Conservation (phyloP, 1,140 invertebrate species). For the Aplysia californica region DNA sequence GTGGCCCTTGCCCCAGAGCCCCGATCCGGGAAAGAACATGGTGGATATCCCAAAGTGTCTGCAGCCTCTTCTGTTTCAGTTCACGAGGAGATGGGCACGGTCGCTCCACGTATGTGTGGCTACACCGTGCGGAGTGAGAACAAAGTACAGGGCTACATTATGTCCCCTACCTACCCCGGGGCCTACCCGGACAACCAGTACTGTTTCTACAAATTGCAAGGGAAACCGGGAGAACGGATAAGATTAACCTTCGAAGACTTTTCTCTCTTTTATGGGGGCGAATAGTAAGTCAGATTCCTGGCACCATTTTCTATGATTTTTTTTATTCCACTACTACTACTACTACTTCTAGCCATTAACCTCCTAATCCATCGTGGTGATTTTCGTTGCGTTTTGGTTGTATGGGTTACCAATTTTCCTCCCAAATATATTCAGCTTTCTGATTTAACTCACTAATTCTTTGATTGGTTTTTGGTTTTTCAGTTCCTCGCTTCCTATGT, state of each 20-base stretch:
- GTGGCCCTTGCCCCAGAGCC: neutral
- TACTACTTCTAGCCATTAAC: no score
- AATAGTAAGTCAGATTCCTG: slow-evolving; percentile 81
- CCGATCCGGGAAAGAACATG: neutral
- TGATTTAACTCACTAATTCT: no score
- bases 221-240: slow-evolving; percentile 89
- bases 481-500: no score
- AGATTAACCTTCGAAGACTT: slow-evolving; percentile 98
- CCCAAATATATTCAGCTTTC: no score
- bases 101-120: slow-evolving; percentile 71
- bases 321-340: neutral
- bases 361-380: no score
- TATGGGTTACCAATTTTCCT: no score
- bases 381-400: no score
- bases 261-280: slow-evolving; percentile 97
- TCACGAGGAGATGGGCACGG: slow-evolving; percentile 87
- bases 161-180: slow-evolving; percentile 98
- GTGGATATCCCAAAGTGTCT: slow-evolving; percentile 35
- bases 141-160: slow-evolving; percentile 81
- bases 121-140: slow-evolving; percentile 63
- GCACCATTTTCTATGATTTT: neutral
- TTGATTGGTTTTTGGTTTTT: no score
- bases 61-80: slow-evolving; percentile 65
- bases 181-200: slow-evolving; percentile 96
- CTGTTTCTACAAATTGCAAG: slow-evolving; percentile 94